Base-by-base conservation (phyloP, 2,888 invertebrate genomes). In the Odontocolon sp. region DNA sequence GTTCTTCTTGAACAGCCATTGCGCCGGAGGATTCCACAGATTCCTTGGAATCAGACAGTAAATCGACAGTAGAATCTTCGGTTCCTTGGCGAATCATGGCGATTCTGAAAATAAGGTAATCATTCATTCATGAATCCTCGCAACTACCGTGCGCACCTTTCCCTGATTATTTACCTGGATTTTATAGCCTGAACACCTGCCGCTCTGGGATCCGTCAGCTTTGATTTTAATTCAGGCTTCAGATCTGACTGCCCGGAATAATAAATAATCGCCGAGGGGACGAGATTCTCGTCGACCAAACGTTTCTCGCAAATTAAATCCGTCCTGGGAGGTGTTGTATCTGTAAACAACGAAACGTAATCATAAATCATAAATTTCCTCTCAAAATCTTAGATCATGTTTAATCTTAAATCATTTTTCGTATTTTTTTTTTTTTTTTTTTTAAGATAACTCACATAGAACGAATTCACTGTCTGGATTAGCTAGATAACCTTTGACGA, bases 321-420 rank as follows among this genome's bases (percentile, higher is more conserved):
- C 80, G 92, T 92, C 89, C 95, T 96, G 6, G 97, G 95, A n/a
- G 98, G 97, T 11, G 96, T 94, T 36, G 95, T 95, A 91, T 96
- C 97, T 97, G 89, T 79, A 61, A n/a, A n/a, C n/a, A n/a, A n/a
- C 50, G 52, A 52, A 54, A 74, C 52, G 11, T 8, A 36, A 3
- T 36, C 31, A 9, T 61, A 8, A 33, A 72, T 2, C 9, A 54
- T 16, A 66, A 50, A 31, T 59, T 45, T 47, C 33, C 11, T 9
- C 26, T 11, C 28, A 11, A 18, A 68, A 63, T 50, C 11, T 26
- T 56, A 33, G 45, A n/a, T n/a, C n/a, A n/a, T n/a, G n/a, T n/a
- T n/a, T n/a, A n/a, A n/a, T n/a, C n/a, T n/a, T n/a, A n/a, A n/a
- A n/a, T n/a, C n/a, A n/a, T n/a, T n/a, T n/a, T n/a, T n/a, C n/a